Evolutionary conservation across 2,888 invertebrate species (phyloP), one percentile per base, ranked within the genome.

Genomic region (Byasa hedistus): DNA sequence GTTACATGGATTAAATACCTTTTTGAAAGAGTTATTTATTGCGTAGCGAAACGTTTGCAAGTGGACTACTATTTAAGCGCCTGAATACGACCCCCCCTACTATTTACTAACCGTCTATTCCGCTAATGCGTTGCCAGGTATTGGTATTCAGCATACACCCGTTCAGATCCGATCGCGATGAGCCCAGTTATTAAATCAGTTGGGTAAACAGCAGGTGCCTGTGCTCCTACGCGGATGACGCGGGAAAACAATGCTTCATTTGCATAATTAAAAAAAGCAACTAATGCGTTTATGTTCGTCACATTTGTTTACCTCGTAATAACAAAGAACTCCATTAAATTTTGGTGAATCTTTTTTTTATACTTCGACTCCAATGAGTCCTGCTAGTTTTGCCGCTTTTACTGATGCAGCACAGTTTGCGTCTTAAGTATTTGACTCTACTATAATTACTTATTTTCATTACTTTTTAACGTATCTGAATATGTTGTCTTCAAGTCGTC

Each of bases 181-280:
- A 86, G 82, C 81, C 74, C 80, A 81, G 87, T 89, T 88, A 90
- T 89, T 88, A 87, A 90, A 91, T 90, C 89, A 86, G 82, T 81
- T 80, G 83, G 79, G 82, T 85, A 85, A 89, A 89, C 86, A 84
- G 39, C 68, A 78, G 79, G 84, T 86, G 84, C 87, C 75, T 84
- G 82, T 76, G 82, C 73, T 76, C 70, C 79, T 75, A 78, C 75
- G 72, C 72, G 69, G 76, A 82, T 84, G 80, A 82, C 59, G 44
- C 17, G 21, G 21, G 27, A 22, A 48, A 64, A 24, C 22, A 59
- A 55, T 39, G 22, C 21, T 36, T 59, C 44, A 59, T 64, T 64
- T 59, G 55, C 21, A 27, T 61, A 32, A 60, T 21, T 17, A n/a
- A 44, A 61, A 32, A 51, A 21, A 27, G n/a, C 17, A 7, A 23